Conservation (phyloP, 2,797 vertebrate genomes). For the Delichon dasypus region DNA sequence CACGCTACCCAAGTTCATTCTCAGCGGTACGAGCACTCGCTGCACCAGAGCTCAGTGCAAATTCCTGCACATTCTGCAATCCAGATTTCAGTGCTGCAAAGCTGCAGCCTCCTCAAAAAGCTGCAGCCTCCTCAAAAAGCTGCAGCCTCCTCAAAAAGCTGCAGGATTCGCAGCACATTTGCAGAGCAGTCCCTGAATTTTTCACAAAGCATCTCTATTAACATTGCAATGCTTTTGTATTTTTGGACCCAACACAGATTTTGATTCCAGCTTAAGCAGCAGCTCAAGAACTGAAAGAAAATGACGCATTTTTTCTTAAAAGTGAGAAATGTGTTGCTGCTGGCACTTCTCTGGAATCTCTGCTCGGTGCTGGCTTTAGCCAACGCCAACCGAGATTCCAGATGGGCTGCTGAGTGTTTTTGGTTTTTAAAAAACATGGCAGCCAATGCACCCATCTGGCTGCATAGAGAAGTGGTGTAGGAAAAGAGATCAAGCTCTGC, state of each 20-base stretch:
- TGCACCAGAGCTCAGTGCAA: neutral
- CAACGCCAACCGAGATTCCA: conserved; percentile 66
- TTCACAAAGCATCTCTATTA: neutral
- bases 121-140: neutral
- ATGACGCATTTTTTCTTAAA: neutral
- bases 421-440: conserved; percentile 72
- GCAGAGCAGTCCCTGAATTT: neutral
- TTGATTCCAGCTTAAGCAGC: conserved; percentile 34
- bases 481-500: conserved; percentile 49
- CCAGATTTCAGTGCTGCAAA: neutral
- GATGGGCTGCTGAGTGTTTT: conserved; percentile 70
- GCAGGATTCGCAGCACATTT: neutral
- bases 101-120: neutral
- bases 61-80: neutral
- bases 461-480: conserved; percentile 49
- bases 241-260: neutral
- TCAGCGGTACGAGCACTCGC: neutral
- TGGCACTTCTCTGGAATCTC: conserved; percentile 59
- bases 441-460: conserved; percentile 73
- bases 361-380: conserved; percentile 51
- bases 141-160: neutral
- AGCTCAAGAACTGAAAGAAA: conserved; percentile 26
- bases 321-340: conserved; percentile 52
- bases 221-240: neutral
- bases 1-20: neutral